Conservation (phyloP, 2,113 vertebrate species). For the Cynopterus brachyotis region DNA sequence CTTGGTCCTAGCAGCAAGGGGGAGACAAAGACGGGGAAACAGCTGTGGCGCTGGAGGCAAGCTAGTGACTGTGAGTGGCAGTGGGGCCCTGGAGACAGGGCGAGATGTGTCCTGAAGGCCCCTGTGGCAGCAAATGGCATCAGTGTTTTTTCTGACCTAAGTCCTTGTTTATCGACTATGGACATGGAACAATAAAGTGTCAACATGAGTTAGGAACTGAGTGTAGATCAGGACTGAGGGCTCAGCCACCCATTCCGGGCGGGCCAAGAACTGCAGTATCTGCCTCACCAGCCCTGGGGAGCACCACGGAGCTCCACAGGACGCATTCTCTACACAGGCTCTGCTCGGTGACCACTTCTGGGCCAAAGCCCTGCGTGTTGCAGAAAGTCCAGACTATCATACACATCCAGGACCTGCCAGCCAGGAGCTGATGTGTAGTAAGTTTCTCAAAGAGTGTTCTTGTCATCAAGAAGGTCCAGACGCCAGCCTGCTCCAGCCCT, state of each 20-base stretch:
- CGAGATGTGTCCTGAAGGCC: background rate
- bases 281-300: background rate
- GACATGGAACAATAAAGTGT: background rate
- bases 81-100: background rate
- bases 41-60: background rate
- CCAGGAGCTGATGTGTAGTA: background rate
- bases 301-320: background rate
- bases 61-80: background rate
- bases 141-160: background rate
- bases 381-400: background rate
- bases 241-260: background rate
- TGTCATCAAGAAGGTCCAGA: background rate
- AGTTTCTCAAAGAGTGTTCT: background rate
- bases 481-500: background rate
- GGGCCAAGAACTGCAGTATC: background rate
- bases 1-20: background rate
- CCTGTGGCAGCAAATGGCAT: background rate
- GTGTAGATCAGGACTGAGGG: background rate
- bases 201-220: background rate
- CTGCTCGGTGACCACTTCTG: background rate
- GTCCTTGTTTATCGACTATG: background rate
- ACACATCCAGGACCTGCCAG: background rate
- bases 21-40: rapidly evolving
- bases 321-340: background rate
- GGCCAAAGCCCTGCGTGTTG: background rate